Percentiles rank a stretch among this genome's conserved stretches.
These are phyloP conservation scores for Helleia helle DNA, from an alignment of 2,888 invertebrate species.

Conservation along the genomic window DNA sequence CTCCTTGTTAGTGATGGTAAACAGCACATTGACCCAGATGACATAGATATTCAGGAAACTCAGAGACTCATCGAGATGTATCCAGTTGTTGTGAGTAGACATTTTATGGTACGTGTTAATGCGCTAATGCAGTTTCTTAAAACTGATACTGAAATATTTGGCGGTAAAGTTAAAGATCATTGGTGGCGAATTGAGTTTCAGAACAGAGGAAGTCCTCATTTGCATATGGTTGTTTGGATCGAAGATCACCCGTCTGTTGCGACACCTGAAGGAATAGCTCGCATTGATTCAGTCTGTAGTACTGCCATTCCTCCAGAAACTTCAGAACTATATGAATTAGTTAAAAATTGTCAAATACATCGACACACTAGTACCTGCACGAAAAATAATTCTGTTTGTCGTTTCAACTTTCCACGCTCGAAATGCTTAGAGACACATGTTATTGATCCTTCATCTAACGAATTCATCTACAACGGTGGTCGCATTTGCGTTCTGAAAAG, in stretches of 20 bases:
- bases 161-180: constrained; percentile 18
- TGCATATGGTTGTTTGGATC: constrained; percentile 33
- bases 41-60: background rate
- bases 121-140: background rate
- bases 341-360: constrained; percentile 22
- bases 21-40: background rate
- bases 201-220: constrained; percentile 31
- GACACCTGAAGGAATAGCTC: constrained; percentile 16
- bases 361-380: constrained; percentile 23
- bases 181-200: constrained; percentile 34
- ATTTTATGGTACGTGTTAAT: background rate
- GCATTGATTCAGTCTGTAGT: constrained; percentile 26
- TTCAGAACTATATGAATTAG: constrained; percentile 10
- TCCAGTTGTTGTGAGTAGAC: background rate
- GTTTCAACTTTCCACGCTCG: constrained; percentile 24
- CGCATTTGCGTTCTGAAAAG: constrained; percentile 20
- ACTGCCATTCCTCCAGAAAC: constrained; percentile 20
- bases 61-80: background rate
- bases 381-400: constrained; percentile 21
- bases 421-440: constrained; percentile 27
- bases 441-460: background rate
- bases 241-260: constrained; percentile 17
- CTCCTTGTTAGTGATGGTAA: constrained; percentile 27
- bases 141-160: background rate
- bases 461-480: background rate